Evolutionary conservation across 2,888 invertebrate species (phyloP).

Genomic region (Didymodactylos carnosus): DNA sequence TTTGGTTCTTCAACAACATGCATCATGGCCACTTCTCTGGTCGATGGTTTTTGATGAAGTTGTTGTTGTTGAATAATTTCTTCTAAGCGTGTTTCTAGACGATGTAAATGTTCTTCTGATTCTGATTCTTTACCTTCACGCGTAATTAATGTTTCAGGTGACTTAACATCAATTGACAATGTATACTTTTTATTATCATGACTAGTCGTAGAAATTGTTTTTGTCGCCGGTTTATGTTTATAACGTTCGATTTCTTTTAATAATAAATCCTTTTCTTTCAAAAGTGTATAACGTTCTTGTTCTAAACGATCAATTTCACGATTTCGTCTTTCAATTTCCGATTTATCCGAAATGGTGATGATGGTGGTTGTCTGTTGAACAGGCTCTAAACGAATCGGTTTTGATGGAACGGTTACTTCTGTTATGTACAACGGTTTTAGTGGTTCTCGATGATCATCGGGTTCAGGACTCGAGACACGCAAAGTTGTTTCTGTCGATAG

Average conservation of each 20-base stretch:
- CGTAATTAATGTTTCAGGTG: no score
- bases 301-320: neutral
- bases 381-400: neutral
- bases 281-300: neutral
- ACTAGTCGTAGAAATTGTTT: no score
- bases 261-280: neutral
- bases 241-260: slow-evolving; percentile 1
- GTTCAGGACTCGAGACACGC: neutral
- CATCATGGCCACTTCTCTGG: slow-evolving; percentile 12
- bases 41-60: neutral
- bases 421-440: neutral
- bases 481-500: neutral
- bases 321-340: neutral
- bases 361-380: neutral
- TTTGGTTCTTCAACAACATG: slow-evolving; percentile 8
- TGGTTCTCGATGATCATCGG: neutral
- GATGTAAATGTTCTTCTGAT: no score
- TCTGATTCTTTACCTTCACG: no score
- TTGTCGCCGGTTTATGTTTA: neutral
- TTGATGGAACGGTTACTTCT: neutral
- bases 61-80: slow-evolving; percentile 4
- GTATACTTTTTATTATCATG: no score
- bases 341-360: neutral
- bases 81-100: no score
- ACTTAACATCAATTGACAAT: no score